These are phyloP conservation scores for Phthorimaea operculella DNA, from an alignment of 1,140 invertebrate genomes.

Conservation along the genomic window DNA sequence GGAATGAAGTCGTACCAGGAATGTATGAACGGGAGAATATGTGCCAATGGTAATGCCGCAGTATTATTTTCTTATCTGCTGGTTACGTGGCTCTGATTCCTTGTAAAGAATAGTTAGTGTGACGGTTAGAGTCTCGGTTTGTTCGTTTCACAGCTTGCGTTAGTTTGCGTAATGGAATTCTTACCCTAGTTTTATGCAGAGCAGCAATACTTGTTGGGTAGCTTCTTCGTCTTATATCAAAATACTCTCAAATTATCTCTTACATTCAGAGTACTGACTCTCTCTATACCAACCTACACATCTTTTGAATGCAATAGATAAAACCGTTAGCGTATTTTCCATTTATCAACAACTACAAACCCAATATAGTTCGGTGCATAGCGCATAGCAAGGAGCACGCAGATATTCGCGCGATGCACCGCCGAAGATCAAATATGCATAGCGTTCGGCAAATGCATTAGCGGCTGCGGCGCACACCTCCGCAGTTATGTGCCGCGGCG, in stretches of 20 bases:
- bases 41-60: not conserved
- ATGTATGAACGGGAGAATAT: not conserved
- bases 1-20: conserved; percentile 1
- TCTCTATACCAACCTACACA: too few relatives aligned
- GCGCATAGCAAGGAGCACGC: not conserved
- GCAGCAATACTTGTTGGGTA: too few relatives aligned
- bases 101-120: not conserved
- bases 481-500: not conserved
- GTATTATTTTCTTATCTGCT: not conserved
- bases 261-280: too few relatives aligned
- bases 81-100: not conserved
- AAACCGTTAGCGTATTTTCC: too few relatives aligned
- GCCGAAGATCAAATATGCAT: conserved; percentile 1
- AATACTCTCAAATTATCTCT: too few relatives aligned
- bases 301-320: too few relatives aligned
- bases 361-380: not conserved
- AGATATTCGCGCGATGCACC: too few relatives aligned
- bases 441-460: conserved; percentile 6
- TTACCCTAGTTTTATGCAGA: too few relatives aligned
- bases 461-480: not conserved
- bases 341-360: not conserved
- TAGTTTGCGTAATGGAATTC: too few relatives aligned
- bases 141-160: too few relatives aligned
- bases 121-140: not conserved
- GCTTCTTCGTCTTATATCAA: too few relatives aligned